Conservation (phyloP, 2,797 vertebrate species). For the Pitangus sulphuratus region DNA sequence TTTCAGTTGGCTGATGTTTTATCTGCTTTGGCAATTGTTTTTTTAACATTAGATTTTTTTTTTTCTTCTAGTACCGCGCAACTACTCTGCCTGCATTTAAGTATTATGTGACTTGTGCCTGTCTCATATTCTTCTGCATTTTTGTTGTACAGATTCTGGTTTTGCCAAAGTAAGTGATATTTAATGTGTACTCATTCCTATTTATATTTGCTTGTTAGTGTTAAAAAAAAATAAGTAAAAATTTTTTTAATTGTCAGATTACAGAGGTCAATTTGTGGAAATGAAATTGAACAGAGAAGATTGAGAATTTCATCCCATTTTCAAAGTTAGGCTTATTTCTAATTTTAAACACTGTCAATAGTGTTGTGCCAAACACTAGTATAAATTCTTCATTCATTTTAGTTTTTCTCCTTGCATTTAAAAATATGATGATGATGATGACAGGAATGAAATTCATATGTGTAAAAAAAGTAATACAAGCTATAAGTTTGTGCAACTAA, state of each 20-base stretch:
- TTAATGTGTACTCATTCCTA: neutral
- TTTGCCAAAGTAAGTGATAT: slow-evolving; percentile 87
- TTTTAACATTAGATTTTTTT: neutral
- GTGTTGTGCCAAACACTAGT: neutral
- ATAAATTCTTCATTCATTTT: neutral
- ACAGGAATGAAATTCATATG: neutral
- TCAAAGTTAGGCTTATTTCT: neutral
- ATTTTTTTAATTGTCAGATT: neutral
- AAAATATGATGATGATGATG: neutral
- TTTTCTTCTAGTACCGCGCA: slow-evolving; percentile 87
- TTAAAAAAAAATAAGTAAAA: neutral
- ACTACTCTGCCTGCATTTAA: slow-evolving; percentile 93
- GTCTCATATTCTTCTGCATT: slow-evolving; percentile 94
- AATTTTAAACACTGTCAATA: neutral
- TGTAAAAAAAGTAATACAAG: neutral
- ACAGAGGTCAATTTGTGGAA: neutral
- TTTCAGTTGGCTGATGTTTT: neutral
- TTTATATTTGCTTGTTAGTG: neutral
- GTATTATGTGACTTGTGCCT: slow-evolving; percentile 94
- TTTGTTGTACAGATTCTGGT: slow-evolving; percentile 93
- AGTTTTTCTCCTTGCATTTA: neutral
- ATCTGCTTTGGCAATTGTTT: neutral
- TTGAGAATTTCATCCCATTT: neutral
- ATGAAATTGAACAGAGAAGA: neutral
- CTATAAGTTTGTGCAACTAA: neutral